phyloP scores from a whole-genome alignment of 2,797 vertebrate genomes.

The Darevskia nairensis region DNA sequence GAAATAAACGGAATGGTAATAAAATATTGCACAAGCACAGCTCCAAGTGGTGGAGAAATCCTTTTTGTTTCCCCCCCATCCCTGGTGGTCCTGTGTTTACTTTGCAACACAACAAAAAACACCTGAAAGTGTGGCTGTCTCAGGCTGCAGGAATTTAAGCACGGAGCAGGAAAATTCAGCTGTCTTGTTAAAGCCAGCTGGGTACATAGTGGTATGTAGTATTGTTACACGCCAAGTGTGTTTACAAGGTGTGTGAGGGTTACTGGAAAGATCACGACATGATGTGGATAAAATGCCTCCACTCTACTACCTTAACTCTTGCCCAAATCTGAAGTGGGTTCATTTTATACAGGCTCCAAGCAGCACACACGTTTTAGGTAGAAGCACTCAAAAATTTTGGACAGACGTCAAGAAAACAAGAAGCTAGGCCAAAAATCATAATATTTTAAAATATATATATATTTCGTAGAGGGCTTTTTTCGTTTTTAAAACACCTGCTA shows the following conservation, averaged over 20 bases:
- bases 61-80: not conserved
- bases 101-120: not conserved
- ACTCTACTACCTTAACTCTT: not conserved
- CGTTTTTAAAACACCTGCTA: not conserved
- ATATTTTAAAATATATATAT: not conserved
- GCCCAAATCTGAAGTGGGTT: not conserved
- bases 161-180: not conserved
- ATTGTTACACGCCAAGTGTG: not conserved
- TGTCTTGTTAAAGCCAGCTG: not conserved
- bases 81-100: not conserved
- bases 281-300: not conserved
- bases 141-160: not conserved
- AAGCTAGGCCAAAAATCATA: not conserved
- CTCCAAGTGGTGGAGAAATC: not conserved
- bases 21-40: not conserved
- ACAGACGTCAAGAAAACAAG: slow-evolving; percentile 3
- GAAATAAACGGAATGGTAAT: not conserved
- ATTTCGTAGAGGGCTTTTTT: not conserved
- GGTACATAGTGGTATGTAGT: not conserved
- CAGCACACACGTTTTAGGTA: not conserved
- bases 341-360: not conserved
- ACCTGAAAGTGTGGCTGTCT: not conserved
- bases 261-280: slow-evolving; percentile 3
- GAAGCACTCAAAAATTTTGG: not conserved
- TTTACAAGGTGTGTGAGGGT: slow-evolving; percentile 1